A percentile compares a stretch with the other conserved stretches of the same genome.
phyloP scores from a whole-genome alignment of 37 sponge, comb jelly and placozoan genomes.

The Geodia barretti region DNA sequence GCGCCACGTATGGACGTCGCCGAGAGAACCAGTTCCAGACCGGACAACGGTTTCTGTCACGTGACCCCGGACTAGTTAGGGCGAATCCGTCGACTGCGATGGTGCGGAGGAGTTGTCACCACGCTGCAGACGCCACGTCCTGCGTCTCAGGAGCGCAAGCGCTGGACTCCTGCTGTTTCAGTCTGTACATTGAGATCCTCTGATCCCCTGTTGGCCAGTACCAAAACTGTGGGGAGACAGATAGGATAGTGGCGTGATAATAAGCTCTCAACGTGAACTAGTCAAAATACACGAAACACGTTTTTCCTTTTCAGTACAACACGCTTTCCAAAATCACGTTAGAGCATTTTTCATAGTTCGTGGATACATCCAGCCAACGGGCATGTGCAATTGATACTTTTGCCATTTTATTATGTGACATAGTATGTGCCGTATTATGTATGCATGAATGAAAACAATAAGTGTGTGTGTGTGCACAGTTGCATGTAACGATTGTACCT shows the following conservation, averaged over 20 bases:
- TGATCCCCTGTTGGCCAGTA: not conserved
- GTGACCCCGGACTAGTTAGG: not conserved
- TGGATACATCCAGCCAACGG: too few species aligned
- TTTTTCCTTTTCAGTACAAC: too few species aligned
- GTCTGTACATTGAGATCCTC: not conserved
- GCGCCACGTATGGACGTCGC: conserved; percentile 32
- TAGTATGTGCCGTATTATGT: too few species aligned
- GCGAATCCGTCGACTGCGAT: conserved; percentile 70
- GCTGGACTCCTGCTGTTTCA: not conserved
- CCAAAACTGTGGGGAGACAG: conserved; percentile 1
- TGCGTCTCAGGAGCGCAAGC: conserved; percentile 28
- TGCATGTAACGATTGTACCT: not conserved
- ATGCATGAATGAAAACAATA: too few species aligned
- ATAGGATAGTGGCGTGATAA: too few species aligned
- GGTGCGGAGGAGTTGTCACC: conserved; percentile 58
- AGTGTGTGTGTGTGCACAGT: not conserved
- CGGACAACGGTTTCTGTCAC: conserved; percentile 30
- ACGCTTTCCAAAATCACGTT: too few species aligned
- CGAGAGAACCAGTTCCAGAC: conserved; percentile 53
- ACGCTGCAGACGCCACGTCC: conserved; percentile 60
- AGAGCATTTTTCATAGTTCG: too few species aligned
- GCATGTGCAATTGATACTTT: too few species aligned
- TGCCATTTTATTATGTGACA: too few species aligned
- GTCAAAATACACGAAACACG: too few species aligned
- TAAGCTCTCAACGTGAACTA: too few species aligned